Percentiles rank a stretch among this genome's conserved stretches.
phyloP scores from a whole-genome alignment of 2,888 invertebrate species.

The Tipula lateralis region DNA sequence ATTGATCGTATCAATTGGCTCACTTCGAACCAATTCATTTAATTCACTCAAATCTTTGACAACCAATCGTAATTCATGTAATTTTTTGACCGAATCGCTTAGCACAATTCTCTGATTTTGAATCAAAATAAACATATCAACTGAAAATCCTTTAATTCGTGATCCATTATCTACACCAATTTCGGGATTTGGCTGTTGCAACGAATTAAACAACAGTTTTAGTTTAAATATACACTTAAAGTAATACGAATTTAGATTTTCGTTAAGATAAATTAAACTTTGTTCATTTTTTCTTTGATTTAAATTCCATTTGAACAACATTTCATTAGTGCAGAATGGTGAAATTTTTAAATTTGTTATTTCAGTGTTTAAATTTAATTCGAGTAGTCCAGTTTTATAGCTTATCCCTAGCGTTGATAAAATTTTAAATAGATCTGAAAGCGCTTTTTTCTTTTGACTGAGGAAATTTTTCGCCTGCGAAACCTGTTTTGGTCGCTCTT shows the following conservation, averaged over 20 bases:
- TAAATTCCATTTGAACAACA: conserved; percentile 52
- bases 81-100: conserved; percentile 54
- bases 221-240: conserved; percentile 46
- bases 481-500: conserved; percentile 64
- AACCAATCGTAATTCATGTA: conserved; percentile 55
- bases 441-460: conserved; percentile 76
- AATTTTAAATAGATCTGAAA: conserved; percentile 80
- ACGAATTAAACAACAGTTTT: conserved; percentile 44
- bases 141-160: conserved; percentile 78
- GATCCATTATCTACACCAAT: conserved; percentile 76
- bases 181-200: conserved; percentile 66
- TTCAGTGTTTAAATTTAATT: conserved; percentile 52
- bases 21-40: not conserved
- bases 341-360: conserved; percentile 60
- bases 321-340: conserved; percentile 64
- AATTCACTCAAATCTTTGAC: conserved; percentile 40
- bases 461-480: conserved; percentile 75
- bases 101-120: conserved; percentile 62
- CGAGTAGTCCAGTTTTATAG: conserved; percentile 71
- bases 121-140: conserved; percentile 66
- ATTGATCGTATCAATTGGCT: conserved; percentile 37
- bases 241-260: conserved; percentile 45
- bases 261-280: conserved; percentile 44
- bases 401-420: conserved; percentile 72
- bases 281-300: conserved; percentile 52